phyloP scores from a whole-genome alignment of 1,140 invertebrate species.

The Procambarus clarkii region DNA sequence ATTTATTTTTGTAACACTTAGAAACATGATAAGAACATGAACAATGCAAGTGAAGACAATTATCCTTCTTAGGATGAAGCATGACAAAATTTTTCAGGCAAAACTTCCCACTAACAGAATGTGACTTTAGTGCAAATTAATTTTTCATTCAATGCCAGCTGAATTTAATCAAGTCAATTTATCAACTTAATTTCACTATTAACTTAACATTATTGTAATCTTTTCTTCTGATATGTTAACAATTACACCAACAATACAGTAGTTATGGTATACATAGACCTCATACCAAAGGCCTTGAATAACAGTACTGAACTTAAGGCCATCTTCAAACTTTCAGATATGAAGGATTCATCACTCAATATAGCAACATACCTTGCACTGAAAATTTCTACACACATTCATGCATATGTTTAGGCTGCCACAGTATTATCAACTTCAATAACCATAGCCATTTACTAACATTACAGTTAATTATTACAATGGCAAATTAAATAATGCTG shows the following conservation, averaged over 20 bases:
- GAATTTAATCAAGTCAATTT: not conserved
- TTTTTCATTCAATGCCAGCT: not conserved
- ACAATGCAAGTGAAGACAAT: conserved; percentile 6
- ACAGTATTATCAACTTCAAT: not conserved
- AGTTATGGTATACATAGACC: not conserved
- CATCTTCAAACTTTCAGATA: not conserved
- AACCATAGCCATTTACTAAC: not conserved
- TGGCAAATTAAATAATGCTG: not conserved
- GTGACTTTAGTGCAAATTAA: not conserved
- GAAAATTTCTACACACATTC: not conserved
- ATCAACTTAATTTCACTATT: not conserved
- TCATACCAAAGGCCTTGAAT: not conserved
- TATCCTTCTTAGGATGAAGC: not conserved
- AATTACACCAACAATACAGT: not conserved
- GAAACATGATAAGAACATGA: conserved; percentile 30
- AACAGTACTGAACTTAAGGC: not conserved
- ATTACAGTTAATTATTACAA: not conserved
- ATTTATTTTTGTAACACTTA: conserved; percentile 20
- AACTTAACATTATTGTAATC: not conserved
- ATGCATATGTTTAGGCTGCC: not conserved
- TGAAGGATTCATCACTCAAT: not conserved
- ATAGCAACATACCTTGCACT: not conserved
- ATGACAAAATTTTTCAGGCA: too few species aligned
- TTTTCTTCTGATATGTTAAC: not conserved
- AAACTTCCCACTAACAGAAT: too few species aligned